phyloP scores from a whole-genome alignment of 2,888 invertebrate species.

The Chalcosyrphus nemorum region DNA sequence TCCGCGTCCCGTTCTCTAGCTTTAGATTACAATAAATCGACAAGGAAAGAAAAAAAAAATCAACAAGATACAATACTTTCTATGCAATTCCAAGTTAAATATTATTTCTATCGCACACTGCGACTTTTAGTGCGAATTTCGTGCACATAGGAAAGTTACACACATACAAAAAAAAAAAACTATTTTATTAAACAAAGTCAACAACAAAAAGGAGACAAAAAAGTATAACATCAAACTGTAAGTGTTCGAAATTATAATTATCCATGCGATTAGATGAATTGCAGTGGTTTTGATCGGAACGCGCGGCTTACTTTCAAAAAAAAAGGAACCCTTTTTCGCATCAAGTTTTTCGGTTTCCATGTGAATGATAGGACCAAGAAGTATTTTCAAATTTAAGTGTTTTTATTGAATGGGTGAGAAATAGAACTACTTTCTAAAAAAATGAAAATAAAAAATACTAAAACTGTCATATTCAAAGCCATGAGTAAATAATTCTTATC shows the following conservation, averaged over 20 bases:
- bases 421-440: too few relatives aligned
- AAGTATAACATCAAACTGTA: constrained; percentile 13
- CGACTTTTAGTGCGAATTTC: constrained; percentile 48
- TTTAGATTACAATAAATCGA: constrained; percentile 37
- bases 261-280: constrained; percentile 51
- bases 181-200: constrained; percentile 23
- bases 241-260: constrained; percentile 46
- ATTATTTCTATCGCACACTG: constrained; percentile 55
- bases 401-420: too few relatives aligned
- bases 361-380: too few relatives aligned
- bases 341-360: neutral
- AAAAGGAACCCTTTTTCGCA: too few relatives aligned
- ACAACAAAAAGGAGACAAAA: neutral
- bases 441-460: neutral
- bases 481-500: neutral
- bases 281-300: constrained; percentile 40
- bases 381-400: too few relatives aligned
- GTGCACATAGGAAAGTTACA: constrained; percentile 32
- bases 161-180: constrained; percentile 13
- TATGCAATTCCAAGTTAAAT: constrained; percentile 60
- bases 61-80: constrained; percentile 20
- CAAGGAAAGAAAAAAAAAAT: neutral
- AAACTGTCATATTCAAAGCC: too few relatives aligned
- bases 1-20: neutral
- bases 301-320: too few relatives aligned